Evolutionary conservation across 2,888 invertebrate species (phyloP).

Genomic region (Mimas tiliae): DNA sequence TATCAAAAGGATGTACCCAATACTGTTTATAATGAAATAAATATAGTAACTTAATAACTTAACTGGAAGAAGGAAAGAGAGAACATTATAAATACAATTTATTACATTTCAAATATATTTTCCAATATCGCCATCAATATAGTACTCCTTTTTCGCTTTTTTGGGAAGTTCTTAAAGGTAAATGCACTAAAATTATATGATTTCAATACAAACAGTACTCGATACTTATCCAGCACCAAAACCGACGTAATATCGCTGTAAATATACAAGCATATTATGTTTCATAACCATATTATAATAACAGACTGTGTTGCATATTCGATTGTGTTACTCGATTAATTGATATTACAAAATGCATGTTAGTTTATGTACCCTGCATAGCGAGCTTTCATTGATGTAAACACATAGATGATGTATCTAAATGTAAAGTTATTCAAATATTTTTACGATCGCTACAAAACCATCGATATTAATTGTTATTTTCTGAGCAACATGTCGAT

Average conservation of each 20-base stretch:
- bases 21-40: conserved; percentile 52
- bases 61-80: too few relatives aligned
- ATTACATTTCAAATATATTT: not conserved
- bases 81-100: not conserved
- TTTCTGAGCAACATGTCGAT: too few relatives aligned
- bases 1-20: conserved; percentile 45
- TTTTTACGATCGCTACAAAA: not conserved
- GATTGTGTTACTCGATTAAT: not conserved
- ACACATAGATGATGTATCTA: not conserved
- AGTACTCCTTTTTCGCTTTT: too few relatives aligned
- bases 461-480: too few relatives aligned
- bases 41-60: not conserved
- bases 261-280: conserved; percentile 41
- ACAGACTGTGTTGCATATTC: not conserved
- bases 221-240: conserved; percentile 63
- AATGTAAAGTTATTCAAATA: too few relatives aligned
- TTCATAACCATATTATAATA: conserved; percentile 30
- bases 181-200: not conserved
- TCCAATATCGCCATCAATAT: too few relatives aligned
- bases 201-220: conserved; percentile 55
- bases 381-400: not conserved
- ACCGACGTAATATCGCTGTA: conserved; percentile 56
- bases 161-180: too few relatives aligned
- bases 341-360: not conserved
- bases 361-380: too few relatives aligned